A percentile compares a stretch with the other conserved stretches of the same genome.
Conservation (phyloP, 2,888 invertebrate genomes). For the Leptinotarsa juncta region DNA sequence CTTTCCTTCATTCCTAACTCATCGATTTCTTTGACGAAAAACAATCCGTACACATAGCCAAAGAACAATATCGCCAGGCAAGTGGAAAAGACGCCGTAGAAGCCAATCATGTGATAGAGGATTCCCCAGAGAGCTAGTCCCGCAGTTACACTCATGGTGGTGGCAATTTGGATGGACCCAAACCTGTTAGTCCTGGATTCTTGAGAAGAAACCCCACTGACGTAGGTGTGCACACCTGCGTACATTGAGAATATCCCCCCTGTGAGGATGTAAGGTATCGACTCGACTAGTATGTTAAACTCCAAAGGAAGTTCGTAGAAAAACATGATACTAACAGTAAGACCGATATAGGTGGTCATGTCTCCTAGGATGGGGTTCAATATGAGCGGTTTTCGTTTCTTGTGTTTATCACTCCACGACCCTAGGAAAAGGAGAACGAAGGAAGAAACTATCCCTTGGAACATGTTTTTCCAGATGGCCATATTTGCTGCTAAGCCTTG, state of each 20-base stretch:
- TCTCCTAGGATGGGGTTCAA: conserved; percentile 70
- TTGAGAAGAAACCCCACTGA: conserved; percentile 70
- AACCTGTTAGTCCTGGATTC: conserved; percentile 71
- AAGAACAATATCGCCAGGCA: conserved; percentile 65
- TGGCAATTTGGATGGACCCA: conserved; percentile 68
- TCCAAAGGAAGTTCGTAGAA: conserved; percentile 70
- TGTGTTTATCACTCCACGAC: conserved; percentile 71
- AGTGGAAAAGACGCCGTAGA: conserved; percentile 69
- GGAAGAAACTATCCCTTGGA: conserved; percentile 65
- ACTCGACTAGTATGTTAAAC: conserved; percentile 68
- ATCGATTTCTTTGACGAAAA: conserved; percentile 57
- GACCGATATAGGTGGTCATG: conserved; percentile 66
- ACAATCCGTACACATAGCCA: conserved; percentile 67
- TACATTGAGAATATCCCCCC: conserved; percentile 71
- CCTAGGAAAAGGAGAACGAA: conserved; percentile 70
- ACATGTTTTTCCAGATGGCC: conserved; percentile 69
- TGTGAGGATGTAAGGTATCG: conserved; percentile 68
- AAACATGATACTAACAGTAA: conserved; percentile 69
- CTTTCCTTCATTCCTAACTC: conserved; percentile 26
- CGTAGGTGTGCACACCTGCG: conserved; percentile 72
- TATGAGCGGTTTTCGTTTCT: conserved; percentile 71
- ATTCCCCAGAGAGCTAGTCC: conserved; percentile 68
- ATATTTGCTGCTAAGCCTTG: conserved; percentile 60
- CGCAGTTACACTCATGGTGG: conserved; percentile 67
- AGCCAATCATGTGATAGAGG: conserved; percentile 61